Percentiles rank a stretch among this genome's conserved stretches.
phyloP scores from a whole-genome alignment of 2,888 invertebrate genomes.

The Apomyelois bistriatella region DNA sequence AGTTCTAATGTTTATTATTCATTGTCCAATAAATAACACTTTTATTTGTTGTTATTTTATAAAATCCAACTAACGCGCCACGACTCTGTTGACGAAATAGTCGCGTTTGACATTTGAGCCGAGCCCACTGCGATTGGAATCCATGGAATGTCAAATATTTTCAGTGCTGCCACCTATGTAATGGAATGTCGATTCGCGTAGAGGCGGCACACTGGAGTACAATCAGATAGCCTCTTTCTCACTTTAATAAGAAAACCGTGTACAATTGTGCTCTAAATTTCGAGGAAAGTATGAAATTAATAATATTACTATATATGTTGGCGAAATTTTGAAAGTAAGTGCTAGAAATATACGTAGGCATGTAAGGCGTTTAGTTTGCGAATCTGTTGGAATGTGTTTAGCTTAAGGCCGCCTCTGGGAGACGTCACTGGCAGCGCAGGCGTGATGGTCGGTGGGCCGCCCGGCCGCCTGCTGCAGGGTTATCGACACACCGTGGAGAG shows the following conservation, averaged over 20 bases:
- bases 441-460: constrained; percentile 62
- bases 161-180: constrained; percentile 82
- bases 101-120: constrained; percentile 86
- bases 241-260: background rate
- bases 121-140: constrained; percentile 84
- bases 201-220: constrained; percentile 63
- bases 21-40: constrained; percentile 65
- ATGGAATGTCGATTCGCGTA: constrained; percentile 61
- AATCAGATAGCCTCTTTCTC: constrained; percentile 17
- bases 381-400: constrained; percentile 68
- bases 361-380: constrained; percentile 49
- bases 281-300: background rate
- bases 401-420: constrained; percentile 56
- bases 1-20: constrained; percentile 62
- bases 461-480: constrained; percentile 68
- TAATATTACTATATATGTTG: background rate
- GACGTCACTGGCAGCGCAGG: constrained; percentile 66
- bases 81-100: constrained; percentile 80
- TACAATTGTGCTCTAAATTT: background rate
- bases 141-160: constrained; percentile 84
- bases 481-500: constrained; percentile 69
- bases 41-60: constrained; percentile 74
- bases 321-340: background rate
- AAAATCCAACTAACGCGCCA: constrained; percentile 78
- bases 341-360: constrained; percentile 31